A percentile compares a stretch with the other conserved stretches of the same genome.
These are phyloP conservation scores for Rhabdophis nuchalis DNA, from an alignment of 2,797 vertebrate genomes.

Conservation along the genomic window DNA sequence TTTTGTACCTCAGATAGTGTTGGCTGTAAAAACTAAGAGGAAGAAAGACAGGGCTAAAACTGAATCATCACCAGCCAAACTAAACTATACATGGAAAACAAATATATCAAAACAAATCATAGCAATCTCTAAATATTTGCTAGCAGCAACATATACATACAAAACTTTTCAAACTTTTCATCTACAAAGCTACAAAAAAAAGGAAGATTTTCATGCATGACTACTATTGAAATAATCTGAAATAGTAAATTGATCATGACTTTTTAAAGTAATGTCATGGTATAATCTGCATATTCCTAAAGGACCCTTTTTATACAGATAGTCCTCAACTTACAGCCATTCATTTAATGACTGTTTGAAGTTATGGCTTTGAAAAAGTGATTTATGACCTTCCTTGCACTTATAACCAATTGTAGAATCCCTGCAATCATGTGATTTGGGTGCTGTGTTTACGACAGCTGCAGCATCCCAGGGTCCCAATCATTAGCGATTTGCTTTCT, in stretches of 20 bases:
- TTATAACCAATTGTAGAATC: background rate
- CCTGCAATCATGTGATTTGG: background rate
- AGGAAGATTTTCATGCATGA: background rate
- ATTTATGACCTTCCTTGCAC: background rate
- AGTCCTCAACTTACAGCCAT: background rate
- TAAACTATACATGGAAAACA: background rate
- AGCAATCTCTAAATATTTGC: background rate
- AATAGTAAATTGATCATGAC: background rate
- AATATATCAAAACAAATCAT: background rate
- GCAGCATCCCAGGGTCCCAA: background rate
- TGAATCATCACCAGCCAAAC: background rate
- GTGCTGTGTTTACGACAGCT: background rate
- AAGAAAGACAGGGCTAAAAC: constrained; percentile 44
- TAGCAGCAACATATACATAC: background rate
- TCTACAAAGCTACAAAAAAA: background rate
- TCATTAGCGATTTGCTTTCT: background rate
- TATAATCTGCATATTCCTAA: background rate
- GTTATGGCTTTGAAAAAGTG: background rate
- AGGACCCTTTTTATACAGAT: background rate
- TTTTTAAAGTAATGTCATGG: background rate
- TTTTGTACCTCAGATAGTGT: constrained; percentile 8
- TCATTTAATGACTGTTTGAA: background rate
- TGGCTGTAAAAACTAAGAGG: background rate
- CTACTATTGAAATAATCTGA: background rate
- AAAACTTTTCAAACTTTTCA: background rate